Evolutionary conservation across 2,113 vertebrate species (phyloP).

Genomic region (Cyanoramphus novaezelandiae): DNA sequence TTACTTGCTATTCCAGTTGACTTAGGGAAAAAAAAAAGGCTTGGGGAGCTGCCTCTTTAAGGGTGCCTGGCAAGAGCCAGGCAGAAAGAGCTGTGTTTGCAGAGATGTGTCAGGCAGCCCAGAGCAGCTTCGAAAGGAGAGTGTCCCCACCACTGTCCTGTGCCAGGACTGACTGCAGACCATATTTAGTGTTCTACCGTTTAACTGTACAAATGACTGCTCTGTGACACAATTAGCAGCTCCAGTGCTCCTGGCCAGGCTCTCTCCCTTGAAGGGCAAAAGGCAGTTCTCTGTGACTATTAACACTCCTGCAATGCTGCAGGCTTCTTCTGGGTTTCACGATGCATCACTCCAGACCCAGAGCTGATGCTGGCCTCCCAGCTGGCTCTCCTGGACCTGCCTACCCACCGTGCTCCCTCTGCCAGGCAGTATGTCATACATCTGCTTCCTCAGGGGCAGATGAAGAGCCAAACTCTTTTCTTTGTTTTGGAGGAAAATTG

Average conservation of each 20-base stretch:
- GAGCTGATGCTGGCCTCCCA: not conserved
- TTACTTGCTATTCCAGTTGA: not conserved
- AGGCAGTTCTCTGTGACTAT: not conserved
- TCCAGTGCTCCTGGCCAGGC: not conserved
- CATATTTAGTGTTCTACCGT: not conserved
- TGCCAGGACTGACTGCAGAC: not conserved
- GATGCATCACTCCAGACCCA: not conserved
- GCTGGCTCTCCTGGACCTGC: not conserved
- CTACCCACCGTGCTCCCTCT: not conserved
- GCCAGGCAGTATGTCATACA: not conserved
- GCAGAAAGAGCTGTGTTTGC: not conserved
- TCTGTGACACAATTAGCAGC: conserved; percentile 15
- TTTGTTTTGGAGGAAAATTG: not conserved
- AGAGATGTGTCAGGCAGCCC: not conserved
- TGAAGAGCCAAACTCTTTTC: not conserved
- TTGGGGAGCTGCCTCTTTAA: not conserved
- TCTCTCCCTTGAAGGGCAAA: conserved; percentile 47
- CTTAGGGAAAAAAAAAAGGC: not conserved
- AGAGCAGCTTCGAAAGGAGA: not conserved
- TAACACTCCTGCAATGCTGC: not conserved
- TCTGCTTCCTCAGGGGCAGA: not conserved
- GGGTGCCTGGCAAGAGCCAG: not conserved
- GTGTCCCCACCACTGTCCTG: not conserved
- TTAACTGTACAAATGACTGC: conserved; percentile 28
- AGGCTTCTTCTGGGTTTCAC: not conserved